Evolutionary conservation across 53 echinoderm and acorn worm species (phyloP).

Genomic region (Temnopleurus reevesii): DNA sequence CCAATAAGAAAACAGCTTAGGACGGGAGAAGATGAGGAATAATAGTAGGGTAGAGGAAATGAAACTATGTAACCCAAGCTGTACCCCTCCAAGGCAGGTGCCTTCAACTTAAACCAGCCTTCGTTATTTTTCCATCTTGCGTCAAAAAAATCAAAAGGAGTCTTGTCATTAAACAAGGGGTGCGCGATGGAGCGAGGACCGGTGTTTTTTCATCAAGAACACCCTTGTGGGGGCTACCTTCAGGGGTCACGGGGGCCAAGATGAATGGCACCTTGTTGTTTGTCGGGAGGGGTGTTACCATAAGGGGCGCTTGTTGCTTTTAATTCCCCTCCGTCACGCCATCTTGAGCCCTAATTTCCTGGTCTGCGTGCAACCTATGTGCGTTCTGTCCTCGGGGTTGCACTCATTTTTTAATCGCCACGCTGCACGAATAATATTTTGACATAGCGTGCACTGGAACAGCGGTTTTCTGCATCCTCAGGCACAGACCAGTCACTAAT

Average conservation of each 20-base stretch:
- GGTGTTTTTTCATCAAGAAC: constrained; percentile 12
- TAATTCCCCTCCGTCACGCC: constrained; percentile 32
- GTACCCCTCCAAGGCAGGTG: constrained; percentile 14
- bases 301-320: constrained; percentile 44
- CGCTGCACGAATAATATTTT: constrained; percentile 53
- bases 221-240: background rate
- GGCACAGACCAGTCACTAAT: constrained; percentile 50
- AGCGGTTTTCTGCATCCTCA: constrained; percentile 5
- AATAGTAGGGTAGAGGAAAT: constrained; percentile 13
- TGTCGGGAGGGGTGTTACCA: constrained; percentile 35
- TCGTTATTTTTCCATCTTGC: constrained; percentile 39
- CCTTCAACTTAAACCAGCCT: background rate
- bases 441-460: constrained; percentile 45
- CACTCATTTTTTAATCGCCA: constrained; percentile 29
- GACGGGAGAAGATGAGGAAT: background rate
- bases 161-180: constrained; percentile 23
- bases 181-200: background rate
- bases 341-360: constrained; percentile 47
- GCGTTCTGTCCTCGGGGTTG: background rate
- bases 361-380: background rate
- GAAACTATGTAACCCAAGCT: constrained; percentile 50
- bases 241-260: background rate
- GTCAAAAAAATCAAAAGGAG: background rate
- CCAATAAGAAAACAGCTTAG: constrained; percentile 44
- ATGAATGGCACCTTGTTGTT: constrained; percentile 43